phyloP scores from a whole-genome alignment of 2,888 invertebrate genomes.

The Polydesmus complanatus region DNA sequence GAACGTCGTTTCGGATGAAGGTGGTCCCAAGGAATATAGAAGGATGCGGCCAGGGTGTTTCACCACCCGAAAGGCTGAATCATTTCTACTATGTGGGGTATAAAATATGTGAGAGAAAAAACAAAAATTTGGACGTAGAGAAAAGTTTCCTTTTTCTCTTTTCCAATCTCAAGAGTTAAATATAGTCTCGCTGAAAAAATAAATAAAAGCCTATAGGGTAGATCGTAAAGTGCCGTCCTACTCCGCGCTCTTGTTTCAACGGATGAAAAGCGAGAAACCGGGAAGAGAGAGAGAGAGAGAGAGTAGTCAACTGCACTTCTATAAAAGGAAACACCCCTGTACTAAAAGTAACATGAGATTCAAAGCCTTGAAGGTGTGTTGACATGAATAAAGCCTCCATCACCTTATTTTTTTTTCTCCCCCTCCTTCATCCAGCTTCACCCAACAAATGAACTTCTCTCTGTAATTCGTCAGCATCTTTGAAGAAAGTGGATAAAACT shows the following conservation, averaged over 20 bases:
- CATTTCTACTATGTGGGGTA: too few species aligned
- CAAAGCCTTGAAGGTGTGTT: slow-evolving; percentile 12
- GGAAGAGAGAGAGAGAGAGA: neutral
- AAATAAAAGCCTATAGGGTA: neutral
- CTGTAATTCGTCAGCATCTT: too few species aligned
- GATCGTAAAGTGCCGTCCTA: neutral
- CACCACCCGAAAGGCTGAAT: neutral
- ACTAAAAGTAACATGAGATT: slow-evolving; percentile 10
- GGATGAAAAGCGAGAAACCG: neutral
- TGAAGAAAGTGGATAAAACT: too few species aligned
- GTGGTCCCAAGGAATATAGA: too few species aligned
- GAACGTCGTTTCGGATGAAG: too few species aligned
- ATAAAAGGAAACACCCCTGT: neutral
- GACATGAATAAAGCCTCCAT: slow-evolving; percentile 4
- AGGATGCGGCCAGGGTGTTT: too few species aligned
- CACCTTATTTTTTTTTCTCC: neutral
- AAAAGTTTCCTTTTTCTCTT: neutral
- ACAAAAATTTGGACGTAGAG: neutral
- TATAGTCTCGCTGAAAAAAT: neutral
- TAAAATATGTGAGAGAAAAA: too few species aligned
- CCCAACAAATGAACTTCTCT: too few species aligned
- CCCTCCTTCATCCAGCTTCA: too few species aligned
- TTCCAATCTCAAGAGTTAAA: neutral
- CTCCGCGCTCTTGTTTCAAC: neutral
- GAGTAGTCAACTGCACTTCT: too few species aligned